A percentile compares a stretch with the other conserved stretches of the same genome.
phyloP scores from a whole-genome alignment of 2,797 vertebrate species.

The Cyprinodon diabolis region DNA sequence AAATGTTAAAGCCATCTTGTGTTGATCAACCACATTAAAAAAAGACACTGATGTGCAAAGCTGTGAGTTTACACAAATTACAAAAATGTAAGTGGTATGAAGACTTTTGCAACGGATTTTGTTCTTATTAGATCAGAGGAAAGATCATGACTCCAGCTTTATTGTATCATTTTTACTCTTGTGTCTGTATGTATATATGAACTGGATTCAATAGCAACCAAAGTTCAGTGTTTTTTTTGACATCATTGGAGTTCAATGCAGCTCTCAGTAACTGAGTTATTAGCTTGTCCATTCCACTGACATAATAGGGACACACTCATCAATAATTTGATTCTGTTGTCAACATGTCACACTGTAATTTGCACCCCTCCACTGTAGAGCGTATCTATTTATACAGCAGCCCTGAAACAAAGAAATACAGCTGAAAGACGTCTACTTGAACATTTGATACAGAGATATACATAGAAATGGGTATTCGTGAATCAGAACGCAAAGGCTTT shows the following conservation, averaged over 20 bases:
- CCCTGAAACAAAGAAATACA: neutral
- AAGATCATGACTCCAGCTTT: neutral
- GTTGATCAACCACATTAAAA: neutral
- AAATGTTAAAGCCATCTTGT: neutral
- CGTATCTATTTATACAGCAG: neutral
- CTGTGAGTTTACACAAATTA: neutral
- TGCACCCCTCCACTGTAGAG: neutral
- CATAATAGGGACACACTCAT: conserved; percentile 72
- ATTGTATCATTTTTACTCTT: neutral
- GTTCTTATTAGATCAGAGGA: neutral
- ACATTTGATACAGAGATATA: neutral
- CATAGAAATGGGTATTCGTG: neutral
- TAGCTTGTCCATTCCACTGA: conserved; percentile 66
- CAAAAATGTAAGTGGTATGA: neutral
- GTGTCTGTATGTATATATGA: neutral
- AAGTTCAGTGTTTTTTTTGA: conserved; percentile 46
- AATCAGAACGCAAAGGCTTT: neutral
- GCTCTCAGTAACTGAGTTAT: conserved; percentile 73
- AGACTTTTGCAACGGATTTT: neutral
- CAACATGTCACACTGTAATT: conserved; percentile 4
- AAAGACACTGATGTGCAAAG: neutral
- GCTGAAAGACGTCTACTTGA: neutral
- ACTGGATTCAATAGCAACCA: conserved; percentile 20
- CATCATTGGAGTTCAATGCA: conserved; percentile 74
- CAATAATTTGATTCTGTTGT: conserved; percentile 64